Percentiles rank a stretch among this genome's conserved stretches.
Evolutionary conservation across 2,888 invertebrate species (phyloP).

Genomic region (Eulithis prunata): DNA sequence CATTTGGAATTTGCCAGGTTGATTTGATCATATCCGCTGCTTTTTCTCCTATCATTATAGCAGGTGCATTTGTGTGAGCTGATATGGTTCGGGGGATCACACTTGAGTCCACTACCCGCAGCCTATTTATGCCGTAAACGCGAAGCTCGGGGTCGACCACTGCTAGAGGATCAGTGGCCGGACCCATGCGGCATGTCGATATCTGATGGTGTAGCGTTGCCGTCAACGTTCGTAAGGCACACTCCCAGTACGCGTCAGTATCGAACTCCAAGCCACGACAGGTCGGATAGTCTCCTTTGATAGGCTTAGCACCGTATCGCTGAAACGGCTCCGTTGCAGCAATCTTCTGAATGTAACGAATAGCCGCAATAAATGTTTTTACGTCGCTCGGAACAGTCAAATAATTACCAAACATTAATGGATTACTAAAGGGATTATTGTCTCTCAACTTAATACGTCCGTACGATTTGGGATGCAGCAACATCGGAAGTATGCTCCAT

Average conservation of each 20-base stretch:
- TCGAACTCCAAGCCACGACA: slow-evolving; percentile 79
- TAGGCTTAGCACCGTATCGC: slow-evolving; percentile 79
- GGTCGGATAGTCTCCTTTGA: slow-evolving; percentile 79
- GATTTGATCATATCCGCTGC: slow-evolving; percentile 86
- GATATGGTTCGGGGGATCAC: slow-evolving; percentile 86
- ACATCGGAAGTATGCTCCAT: slow-evolving; percentile 87
- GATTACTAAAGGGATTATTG: slow-evolving; percentile 89
- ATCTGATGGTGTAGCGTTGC: slow-evolving; percentile 87
- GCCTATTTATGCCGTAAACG: slow-evolving; percentile 84
- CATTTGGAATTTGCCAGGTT: slow-evolving; percentile 60
- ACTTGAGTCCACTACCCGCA: slow-evolving; percentile 88
- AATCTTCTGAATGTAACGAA: slow-evolving; percentile 86
- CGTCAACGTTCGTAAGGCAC: slow-evolving; percentile 85
- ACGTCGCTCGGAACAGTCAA: slow-evolving; percentile 86
- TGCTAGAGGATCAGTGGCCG: slow-evolving; percentile 83
- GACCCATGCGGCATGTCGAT: slow-evolving; percentile 90
- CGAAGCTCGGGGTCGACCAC: slow-evolving; percentile 86
- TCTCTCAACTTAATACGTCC: slow-evolving; percentile 88
- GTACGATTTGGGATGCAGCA: slow-evolving; percentile 89
- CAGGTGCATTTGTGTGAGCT: slow-evolving; percentile 88
- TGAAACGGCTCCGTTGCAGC: slow-evolving; percentile 85
- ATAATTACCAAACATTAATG: slow-evolving; percentile 92
- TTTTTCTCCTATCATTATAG: slow-evolving; percentile 89
- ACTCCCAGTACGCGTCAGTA: slow-evolving; percentile 89
- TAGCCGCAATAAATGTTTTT: slow-evolving; percentile 84